These are phyloP conservation scores for Drosophila putrida DNA, from an alignment of 2,888 invertebrate genomes.

Conservation along the genomic window DNA sequence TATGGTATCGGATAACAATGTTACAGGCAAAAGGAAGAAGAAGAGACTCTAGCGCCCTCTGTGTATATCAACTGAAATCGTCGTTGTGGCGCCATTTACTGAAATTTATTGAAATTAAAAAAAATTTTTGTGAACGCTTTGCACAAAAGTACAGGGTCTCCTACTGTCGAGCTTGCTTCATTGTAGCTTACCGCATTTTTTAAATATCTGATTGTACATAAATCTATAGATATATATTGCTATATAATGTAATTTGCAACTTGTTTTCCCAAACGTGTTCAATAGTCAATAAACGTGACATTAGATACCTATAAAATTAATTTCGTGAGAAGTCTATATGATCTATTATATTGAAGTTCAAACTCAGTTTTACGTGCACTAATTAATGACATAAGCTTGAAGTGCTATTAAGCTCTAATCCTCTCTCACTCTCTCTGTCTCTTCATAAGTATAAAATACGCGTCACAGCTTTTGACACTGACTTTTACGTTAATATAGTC, in stretches of 20 bases:
- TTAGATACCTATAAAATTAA: constrained; percentile 8
- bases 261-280: constrained; percentile 19
- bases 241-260: constrained; percentile 2
- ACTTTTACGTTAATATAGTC: background rate
- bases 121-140: no score
- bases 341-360: constrained; percentile 3
- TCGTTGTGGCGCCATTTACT: no score
- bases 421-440: background rate
- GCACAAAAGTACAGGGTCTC: no score
- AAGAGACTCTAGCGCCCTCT: no score
- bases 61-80: no score
- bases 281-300: constrained; percentile 55
- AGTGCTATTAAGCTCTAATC: background rate
- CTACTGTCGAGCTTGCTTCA: no score
- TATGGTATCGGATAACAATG: no score
- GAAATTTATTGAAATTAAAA: no score
- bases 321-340: constrained; percentile 10
- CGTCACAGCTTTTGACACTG: background rate
- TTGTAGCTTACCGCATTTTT: no score
- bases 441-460: background rate
- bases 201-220: background rate
- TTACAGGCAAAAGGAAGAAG: no score
- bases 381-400: constrained; percentile 55
- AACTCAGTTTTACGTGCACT: constrained; percentile 49
- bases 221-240: background rate